Percentiles rank a stretch among this genome's conserved stretches.
phyloP scores from a whole-genome alignment of 2,888 invertebrate genomes.

The Chrysolina americana region DNA sequence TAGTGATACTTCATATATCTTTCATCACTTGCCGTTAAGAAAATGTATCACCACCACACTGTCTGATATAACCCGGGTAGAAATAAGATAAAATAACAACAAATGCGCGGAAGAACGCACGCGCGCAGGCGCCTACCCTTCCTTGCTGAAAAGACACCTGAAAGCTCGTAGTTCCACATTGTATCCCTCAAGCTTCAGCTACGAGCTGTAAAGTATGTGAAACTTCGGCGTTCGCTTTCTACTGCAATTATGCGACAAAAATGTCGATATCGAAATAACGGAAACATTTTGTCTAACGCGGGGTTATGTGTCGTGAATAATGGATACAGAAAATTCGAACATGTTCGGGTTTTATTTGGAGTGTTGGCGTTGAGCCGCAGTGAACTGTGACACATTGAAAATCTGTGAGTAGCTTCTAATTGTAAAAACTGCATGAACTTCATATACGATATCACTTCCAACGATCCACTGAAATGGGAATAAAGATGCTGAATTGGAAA shows the following conservation, averaged over 20 bases:
- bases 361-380: constrained; percentile 11
- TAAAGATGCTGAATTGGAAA: too few relatives aligned
- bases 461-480: too few relatives aligned
- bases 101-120: constrained; percentile 27
- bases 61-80: background rate
- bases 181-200: constrained; percentile 22
- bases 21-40: constrained; percentile 2
- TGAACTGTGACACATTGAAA: constrained; percentile 16
- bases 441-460: background rate
- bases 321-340: background rate
- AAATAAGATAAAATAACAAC: constrained; percentile 39
- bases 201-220: constrained; percentile 24
- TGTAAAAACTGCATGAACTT: background rate
- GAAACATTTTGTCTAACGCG: background rate
- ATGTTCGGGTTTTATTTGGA: background rate
- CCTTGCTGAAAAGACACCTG: constrained; percentile 37
- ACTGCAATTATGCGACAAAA: constrained; percentile 37
- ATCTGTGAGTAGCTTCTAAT: constrained; percentile 7
- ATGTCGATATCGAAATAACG: constrained; percentile 22
- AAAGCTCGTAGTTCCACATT: constrained; percentile 42
- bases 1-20: constrained; percentile 2
- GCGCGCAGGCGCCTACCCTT: constrained; percentile 34
- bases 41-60: constrained; percentile 13
- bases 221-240: constrained; percentile 20
- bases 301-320: background rate